Percentiles rank a stretch among this genome's conserved stretches.
Conservation (phyloP, 2,797 vertebrate genomes). For the Rhynchonycteris naso region DNA sequence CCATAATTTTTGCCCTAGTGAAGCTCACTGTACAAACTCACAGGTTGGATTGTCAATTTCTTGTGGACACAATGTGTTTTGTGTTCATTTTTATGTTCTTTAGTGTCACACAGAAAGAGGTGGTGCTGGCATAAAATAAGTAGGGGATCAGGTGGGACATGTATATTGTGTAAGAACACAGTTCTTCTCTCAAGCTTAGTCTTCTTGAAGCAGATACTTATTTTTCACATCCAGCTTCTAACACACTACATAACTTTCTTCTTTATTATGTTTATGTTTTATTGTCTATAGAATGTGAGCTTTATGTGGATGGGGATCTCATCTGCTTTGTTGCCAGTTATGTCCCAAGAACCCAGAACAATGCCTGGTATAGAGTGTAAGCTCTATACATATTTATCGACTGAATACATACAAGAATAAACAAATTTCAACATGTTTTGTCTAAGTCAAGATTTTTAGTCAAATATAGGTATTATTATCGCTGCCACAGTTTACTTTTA, state of each 20-base stretch:
- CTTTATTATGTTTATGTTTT: background rate
- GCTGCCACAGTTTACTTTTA: background rate
- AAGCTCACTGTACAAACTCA: background rate
- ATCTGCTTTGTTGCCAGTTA: background rate
- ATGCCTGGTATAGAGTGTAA: background rate
- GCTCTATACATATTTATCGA: background rate
- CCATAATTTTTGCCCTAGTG: background rate
- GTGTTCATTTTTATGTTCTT: background rate
- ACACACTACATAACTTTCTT: too few species aligned
- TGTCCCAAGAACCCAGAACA: background rate
- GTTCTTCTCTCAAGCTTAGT: background rate
- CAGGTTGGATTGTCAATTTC: background rate
- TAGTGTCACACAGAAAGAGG: background rate
- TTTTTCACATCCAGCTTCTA: background rate
- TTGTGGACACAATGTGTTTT: background rate
- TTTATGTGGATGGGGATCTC: rapidly evolving
- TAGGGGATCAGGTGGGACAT: background rate
- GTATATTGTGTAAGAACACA: rapidly evolving
- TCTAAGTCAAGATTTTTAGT: background rate
- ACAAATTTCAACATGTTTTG: background rate
- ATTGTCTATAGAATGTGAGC: background rate
- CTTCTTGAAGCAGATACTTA: background rate
- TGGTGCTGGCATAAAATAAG: background rate
- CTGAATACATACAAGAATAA: background rate
- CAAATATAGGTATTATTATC: background rate